Conservation (phyloP, 2,113 vertebrate genomes). For the Albula glossodonta region DNA sequence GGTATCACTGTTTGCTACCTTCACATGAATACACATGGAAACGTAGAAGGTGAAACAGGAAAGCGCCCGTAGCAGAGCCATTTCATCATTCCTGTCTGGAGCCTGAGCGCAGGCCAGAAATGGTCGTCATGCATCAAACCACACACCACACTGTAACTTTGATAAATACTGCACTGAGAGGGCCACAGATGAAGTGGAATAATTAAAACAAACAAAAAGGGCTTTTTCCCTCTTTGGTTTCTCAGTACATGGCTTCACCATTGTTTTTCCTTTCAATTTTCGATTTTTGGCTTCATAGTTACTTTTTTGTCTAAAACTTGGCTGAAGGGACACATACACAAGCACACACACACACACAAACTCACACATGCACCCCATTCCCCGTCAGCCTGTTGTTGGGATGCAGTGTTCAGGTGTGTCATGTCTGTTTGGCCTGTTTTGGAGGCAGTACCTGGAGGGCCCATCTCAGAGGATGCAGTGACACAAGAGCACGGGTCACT, state of each 20-base stretch:
- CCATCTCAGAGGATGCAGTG: neutral
- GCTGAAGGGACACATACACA: no score
- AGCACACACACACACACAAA: neutral
- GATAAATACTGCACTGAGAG: neutral
- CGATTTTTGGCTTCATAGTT: no score
- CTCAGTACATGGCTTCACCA: no score
- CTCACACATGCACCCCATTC: no score
- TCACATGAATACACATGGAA: neutral
- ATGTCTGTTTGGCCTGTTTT: no score
- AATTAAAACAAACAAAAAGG: neutral
- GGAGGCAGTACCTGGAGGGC: no score
- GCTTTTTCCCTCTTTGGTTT: neutral
- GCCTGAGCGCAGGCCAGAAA: neutral
- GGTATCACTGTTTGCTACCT: neutral
- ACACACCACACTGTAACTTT: neutral
- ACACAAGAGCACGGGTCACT: neutral
- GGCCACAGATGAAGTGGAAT: neutral
- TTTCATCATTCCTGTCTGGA: neutral
- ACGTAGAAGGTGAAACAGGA: neutral
- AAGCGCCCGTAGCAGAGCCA: neutral
- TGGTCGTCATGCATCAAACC: neutral
- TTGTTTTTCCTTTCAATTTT: no score
- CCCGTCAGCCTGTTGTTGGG: neutral
- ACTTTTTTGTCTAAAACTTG: no score
- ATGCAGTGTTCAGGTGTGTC: no score